These are phyloP conservation scores for Eremobia ochroleuca DNA, from an alignment of 2,888 invertebrate species.

Conservation along the genomic window DNA sequence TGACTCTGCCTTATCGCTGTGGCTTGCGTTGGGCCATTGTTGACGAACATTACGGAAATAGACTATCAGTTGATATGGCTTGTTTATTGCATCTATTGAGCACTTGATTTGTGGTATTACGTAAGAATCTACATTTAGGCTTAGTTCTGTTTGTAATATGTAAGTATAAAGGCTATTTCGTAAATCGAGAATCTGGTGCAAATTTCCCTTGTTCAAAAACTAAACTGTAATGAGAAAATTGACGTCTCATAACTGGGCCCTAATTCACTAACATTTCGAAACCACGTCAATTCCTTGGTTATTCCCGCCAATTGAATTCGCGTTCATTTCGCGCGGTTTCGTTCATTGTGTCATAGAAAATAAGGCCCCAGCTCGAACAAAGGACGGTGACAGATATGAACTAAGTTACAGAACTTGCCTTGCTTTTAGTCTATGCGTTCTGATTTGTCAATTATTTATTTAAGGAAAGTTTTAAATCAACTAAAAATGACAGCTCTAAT, in stretches of 20 bases:
- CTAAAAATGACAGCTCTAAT: background rate
- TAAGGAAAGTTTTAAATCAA: background rate
- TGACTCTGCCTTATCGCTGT: constrained; percentile 55
- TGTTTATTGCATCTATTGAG: constrained; percentile 57
- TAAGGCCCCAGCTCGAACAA: background rate
- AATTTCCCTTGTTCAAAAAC: background rate
- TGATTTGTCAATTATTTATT: background rate
- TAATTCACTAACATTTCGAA: no score
- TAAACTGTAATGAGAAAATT: background rate
- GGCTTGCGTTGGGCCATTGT: constrained; percentile 48
- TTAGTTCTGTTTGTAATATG: constrained; percentile 8
- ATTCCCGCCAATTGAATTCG: no score
- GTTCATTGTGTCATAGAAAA: no score
- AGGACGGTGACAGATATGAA: background rate
- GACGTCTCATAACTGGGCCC: background rate
- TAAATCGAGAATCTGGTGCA: background rate
- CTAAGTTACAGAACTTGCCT: background rate
- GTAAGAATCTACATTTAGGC: constrained; percentile 19
- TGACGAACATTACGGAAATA: constrained; percentile 64
- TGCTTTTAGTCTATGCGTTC: background rate
- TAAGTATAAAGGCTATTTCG: no score
- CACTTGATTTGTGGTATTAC: constrained; percentile 53
- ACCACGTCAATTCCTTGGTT: no score
- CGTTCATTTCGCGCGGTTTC: no score
- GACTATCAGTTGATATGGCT: constrained; percentile 44